Evolutionary conservation across 2,888 invertebrate genomes (phyloP).

Genomic region (Acrobasis consociella): DNA sequence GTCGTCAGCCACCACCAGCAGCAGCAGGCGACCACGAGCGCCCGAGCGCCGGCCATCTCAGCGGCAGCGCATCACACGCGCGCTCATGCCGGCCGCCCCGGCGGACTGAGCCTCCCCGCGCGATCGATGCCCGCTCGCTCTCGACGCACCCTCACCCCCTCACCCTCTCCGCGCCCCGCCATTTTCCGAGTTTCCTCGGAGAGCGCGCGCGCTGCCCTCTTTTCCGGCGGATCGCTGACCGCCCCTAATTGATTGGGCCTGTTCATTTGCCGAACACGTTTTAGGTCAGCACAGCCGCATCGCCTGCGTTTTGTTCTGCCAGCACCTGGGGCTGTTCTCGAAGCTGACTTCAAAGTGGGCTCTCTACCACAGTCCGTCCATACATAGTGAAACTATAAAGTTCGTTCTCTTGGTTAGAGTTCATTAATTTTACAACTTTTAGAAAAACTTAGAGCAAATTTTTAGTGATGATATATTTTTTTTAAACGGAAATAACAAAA

Average conservation of each 20-base stretch:
- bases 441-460: too few species aligned
- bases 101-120: conserved; percentile 70
- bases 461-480: too few species aligned
- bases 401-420: too few species aligned
- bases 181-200: conserved; percentile 80
- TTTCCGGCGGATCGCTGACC: conserved; percentile 80
- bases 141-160: conserved; percentile 67
- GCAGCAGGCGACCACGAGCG: conserved; percentile 80
- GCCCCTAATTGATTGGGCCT: conserved; percentile 80
- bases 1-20: conserved; percentile 80
- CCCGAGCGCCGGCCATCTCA: conserved; percentile 82
- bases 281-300: conserved; percentile 78
- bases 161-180: conserved; percentile 59
- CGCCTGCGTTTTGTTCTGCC: conserved; percentile 48
- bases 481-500: too few species aligned
- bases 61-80: conserved; percentile 80
- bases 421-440: too few species aligned
- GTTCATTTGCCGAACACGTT: conserved; percentile 76
- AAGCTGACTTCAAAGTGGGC: neutral
- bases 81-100: conserved; percentile 82
- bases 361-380: too few species aligned
- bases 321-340: conserved; percentile 8
- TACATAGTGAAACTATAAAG: neutral
- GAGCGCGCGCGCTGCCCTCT: conserved; percentile 84
- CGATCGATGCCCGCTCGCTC: conserved; percentile 70